Evolutionary conservation across 2,113 vertebrate species (phyloP), one percentile per base, ranked within the genome.

Genomic region (Thunnus maccoyii): DNA sequence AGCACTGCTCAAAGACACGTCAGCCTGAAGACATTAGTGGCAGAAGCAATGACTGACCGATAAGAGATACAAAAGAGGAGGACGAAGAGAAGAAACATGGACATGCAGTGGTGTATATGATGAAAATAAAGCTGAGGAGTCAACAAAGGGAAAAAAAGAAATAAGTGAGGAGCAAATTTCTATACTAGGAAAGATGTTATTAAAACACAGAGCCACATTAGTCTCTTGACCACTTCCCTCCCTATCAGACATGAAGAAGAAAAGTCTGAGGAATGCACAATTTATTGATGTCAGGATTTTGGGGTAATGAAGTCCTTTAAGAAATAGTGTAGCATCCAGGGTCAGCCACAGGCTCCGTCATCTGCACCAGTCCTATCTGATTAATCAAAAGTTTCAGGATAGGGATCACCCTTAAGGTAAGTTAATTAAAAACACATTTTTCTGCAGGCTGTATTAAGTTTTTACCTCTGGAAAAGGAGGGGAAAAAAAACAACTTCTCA

Each of bases 391-490:
- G 67, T 83, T 84, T 83, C 44, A 48, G 80, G 50, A 63, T 22
- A 51, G 82, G 70, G 76, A 89, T 80, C 81, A 66, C 74, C 85
- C 86, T 86, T 20, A 69, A 89, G 86, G 75, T 84, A 79, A 74
- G 77, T 81, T 86, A 80, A 92, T 88, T 90, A 91, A 90, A 87
- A 89, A 78, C 32, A 15, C 46, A 46, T 80, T 79, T 76, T 73
- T 64, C 87, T 68, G 17, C 52, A 77, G 82, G 86, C 80, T 78
- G 63, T 55, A 55, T 86, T 69, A 85, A 73, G 72, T 86, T 27
- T 80, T 76, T 73, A 85, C 77, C 72, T 84, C 70, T 75, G 46
- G 58, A 77, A 36, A 56, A 80, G 20, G 18, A 36, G 9, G 46
- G 15, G 27, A n/a, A 41, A 57, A 44, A 16, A 51, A 44, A 48